phyloP scores from a whole-genome alignment of 2,888 invertebrate genomes.

The Candidula unifasciata region DNA sequence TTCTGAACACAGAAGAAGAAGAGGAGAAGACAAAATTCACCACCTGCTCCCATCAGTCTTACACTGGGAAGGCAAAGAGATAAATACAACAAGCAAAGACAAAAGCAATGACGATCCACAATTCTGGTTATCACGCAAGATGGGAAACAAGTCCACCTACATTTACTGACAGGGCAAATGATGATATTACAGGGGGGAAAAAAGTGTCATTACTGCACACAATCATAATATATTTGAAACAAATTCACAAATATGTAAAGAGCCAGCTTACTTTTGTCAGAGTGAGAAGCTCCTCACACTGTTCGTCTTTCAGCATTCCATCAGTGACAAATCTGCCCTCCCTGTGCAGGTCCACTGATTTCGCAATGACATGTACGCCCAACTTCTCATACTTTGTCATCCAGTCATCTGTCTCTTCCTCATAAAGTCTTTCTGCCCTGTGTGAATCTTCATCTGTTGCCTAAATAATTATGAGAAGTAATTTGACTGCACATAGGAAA shows the following conservation, averaged over 20 bases:
- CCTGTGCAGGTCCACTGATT: slow-evolving; percentile 48
- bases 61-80: too few relatives aligned
- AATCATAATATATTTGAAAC: background rate
- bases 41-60: too few relatives aligned
- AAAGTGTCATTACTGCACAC: too few relatives aligned
- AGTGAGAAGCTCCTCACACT: slow-evolving; percentile 70
- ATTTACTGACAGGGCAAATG: too few relatives aligned
- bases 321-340: slow-evolving; percentile 70
- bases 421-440: background rate
- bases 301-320: slow-evolving; percentile 67
- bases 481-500: too few relatives aligned
- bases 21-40: too few relatives aligned
- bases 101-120: too few relatives aligned
- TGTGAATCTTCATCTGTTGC: slow-evolving; percentile 8
- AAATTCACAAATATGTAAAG: background rate
- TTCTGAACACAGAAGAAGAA: too few relatives aligned
- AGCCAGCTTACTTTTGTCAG: slow-evolving; percentile 66
- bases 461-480: background rate
- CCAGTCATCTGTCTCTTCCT: slow-evolving; percentile 45
- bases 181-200: too few relatives aligned
- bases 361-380: slow-evolving; percentile 53
- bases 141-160: too few relatives aligned
- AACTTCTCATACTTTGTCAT: slow-evolving; percentile 51
- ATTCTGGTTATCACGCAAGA: too few relatives aligned
- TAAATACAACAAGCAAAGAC: too few relatives aligned